A percentile compares a stretch with the other conserved stretches of the same genome.
These are phyloP conservation scores for Pao palembangensis DNA, from an alignment of 2,113 vertebrate genomes.

Conservation along the genomic window DNA sequence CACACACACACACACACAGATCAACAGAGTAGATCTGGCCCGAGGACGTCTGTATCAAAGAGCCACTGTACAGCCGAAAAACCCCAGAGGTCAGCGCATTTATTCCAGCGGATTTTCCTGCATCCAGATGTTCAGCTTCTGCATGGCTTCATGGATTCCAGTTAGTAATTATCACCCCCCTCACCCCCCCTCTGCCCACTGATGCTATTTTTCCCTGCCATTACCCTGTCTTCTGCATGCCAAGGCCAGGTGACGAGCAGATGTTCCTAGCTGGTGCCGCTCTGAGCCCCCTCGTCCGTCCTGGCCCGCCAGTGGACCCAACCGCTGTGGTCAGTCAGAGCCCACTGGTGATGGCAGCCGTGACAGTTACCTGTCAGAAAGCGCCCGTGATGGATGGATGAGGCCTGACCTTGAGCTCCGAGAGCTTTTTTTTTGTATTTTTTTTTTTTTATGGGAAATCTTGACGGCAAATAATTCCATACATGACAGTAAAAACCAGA, in stretches of 20 bases:
- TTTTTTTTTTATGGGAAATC: no score
- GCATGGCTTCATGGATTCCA: slow-evolving; percentile 82
- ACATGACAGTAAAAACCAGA: no score
- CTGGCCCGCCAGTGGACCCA: slow-evolving; percentile 30
- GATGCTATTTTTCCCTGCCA: slow-evolving; percentile 79
- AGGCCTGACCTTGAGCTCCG: no score
- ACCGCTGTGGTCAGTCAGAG: neutral
- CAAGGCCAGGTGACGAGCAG: slow-evolving; percentile 80
- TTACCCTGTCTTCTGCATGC: slow-evolving; percentile 75
- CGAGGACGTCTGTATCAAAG: no score
- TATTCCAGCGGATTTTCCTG: slow-evolving; percentile 55
- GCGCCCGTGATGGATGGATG: neutral
- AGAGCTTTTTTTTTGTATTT: no score
- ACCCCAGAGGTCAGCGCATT: slow-evolving; percentile 23
- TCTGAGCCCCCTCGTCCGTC: slow-evolving; percentile 45
- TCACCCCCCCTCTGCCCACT: slow-evolving; percentile 62
- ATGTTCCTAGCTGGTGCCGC: slow-evolving; percentile 75
- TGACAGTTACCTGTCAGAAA: slow-evolving; percentile 3
- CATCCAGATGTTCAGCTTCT: slow-evolving; percentile 82
- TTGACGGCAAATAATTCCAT: no score
- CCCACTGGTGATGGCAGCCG: neutral
- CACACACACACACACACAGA: no score
- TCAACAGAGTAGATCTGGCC: no score
- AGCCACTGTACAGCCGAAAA: no score
- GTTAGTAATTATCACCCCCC: slow-evolving; percentile 75